Percentiles rank a stretch among this genome's conserved stretches.
Conservation (phyloP, 2,113 vertebrate genomes). For the Muntiacus reevesi region DNA sequence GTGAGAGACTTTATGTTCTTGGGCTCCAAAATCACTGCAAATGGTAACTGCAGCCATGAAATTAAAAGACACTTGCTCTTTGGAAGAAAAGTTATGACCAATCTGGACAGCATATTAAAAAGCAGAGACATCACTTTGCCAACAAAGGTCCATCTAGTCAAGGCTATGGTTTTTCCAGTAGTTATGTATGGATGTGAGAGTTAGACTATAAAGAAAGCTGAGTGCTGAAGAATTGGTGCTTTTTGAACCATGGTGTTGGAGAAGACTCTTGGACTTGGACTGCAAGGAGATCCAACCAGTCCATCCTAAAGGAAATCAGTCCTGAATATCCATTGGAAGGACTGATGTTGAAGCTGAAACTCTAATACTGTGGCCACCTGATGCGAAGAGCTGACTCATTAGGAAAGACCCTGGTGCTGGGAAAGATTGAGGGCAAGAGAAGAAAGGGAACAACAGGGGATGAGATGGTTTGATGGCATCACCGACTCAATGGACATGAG, state of each 20-base stretch:
- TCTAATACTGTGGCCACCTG: not conserved
- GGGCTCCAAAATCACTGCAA: not conserved
- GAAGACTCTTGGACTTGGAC: not conserved
- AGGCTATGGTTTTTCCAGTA: not conserved
- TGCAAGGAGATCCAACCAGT: not conserved
- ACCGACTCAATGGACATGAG: not conserved
- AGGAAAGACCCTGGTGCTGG: not conserved
- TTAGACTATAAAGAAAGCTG: not conserved
- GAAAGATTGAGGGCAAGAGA: not conserved
- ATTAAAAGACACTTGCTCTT: rapidly evolving
- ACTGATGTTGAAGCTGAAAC: not conserved
- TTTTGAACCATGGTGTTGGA: not conserved
- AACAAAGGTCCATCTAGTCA: not conserved
- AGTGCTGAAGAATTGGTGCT: not conserved
- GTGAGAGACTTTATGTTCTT: not conserved
- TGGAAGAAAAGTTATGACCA: not conserved
- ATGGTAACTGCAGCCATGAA: not conserved
- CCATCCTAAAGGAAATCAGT: not conserved
- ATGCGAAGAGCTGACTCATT: not conserved
- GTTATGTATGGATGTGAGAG: not conserved
- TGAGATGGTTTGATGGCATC: not conserved
- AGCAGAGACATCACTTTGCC: not conserved
- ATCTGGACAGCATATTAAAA: not conserved
- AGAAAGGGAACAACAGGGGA: not conserved
- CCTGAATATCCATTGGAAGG: not conserved